These are phyloP conservation scores for Caligus rogercresseyi DNA, from an alignment of 1,140 invertebrate species.

Conservation along the genomic window DNA sequence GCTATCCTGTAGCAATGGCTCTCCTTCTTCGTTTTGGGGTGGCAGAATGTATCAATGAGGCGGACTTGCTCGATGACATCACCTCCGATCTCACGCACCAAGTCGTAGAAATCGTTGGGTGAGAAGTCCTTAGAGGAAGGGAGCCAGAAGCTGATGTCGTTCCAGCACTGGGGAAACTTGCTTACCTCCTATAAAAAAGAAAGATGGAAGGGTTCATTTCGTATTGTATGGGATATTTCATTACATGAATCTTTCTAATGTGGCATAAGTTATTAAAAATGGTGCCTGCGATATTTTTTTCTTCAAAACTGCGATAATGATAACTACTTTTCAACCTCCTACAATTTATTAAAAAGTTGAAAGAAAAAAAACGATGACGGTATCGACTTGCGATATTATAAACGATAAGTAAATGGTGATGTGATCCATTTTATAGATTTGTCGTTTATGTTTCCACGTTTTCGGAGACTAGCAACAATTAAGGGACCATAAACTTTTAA, in stretches of 20 bases:
- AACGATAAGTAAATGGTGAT: too few relatives aligned
- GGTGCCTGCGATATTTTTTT: too few relatives aligned
- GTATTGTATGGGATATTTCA: too few relatives aligned
- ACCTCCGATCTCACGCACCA: constrained; percentile 66
- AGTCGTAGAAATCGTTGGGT: constrained; percentile 81
- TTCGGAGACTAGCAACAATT: too few relatives aligned
- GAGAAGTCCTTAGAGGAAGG: constrained; percentile 46
- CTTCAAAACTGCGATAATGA: too few relatives aligned
- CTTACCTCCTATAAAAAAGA: constrained; percentile 59
- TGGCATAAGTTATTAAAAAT: constrained; percentile 1
- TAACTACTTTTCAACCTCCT: not conserved
- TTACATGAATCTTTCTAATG: too few relatives aligned
- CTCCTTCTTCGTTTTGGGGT: constrained; percentile 59
- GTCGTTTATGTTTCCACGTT: too few relatives aligned
- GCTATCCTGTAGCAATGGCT: constrained; percentile 84
- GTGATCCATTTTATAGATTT: too few relatives aligned
- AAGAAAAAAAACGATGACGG: too few relatives aligned
- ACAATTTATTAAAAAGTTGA: too few relatives aligned
- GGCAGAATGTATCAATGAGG: constrained; percentile 66
- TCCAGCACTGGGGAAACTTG: constrained; percentile 64
- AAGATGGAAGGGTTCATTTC: constrained; percentile 2
- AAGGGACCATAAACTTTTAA: too few relatives aligned
- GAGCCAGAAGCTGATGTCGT: constrained; percentile 95
- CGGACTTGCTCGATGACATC: constrained; percentile 80
- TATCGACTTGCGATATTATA: too few relatives aligned